These are phyloP conservation scores for Lissocephala sabroskyi DNA, from an alignment of 2,888 invertebrate species.

Conservation along the genomic window DNA sequence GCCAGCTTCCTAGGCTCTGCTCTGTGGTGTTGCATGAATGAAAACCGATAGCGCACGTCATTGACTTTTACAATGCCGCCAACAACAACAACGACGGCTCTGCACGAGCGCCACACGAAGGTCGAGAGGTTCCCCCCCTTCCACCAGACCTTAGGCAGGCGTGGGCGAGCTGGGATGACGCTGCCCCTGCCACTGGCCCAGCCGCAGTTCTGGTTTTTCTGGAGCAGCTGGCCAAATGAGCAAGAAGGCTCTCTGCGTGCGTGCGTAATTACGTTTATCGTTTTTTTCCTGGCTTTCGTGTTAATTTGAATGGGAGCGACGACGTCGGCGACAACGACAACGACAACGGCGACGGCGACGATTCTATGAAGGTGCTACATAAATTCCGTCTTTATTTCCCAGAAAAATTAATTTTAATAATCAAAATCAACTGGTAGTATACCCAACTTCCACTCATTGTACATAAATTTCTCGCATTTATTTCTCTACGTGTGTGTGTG, in stretches of 20 bases:
- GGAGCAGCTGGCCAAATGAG: too few species aligned
- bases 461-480: too few species aligned
- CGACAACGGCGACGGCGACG: constrained; percentile 5
- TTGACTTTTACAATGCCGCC: constrained; percentile 46
- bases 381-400: constrained; percentile 52
- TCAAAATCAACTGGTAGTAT: constrained; percentile 21
- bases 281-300: constrained; percentile 28
- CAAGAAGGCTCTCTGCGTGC: constrained; percentile 29
- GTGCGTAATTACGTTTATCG: constrained; percentile 51
- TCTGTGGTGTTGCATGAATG: constrained; percentile 43
- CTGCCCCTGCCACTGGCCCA: neutral
- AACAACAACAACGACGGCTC: constrained; percentile 16
- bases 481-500: too few species aligned
- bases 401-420: constrained; percentile 53
- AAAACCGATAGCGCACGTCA: constrained; percentile 61
- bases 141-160: too few species aligned
- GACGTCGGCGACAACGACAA: constrained; percentile 5
- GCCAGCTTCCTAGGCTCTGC: too few species aligned
- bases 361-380: constrained; percentile 45
- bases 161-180: neutral
- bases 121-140: neutral
- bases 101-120: constrained; percentile 5
- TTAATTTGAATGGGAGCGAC: constrained; percentile 32
- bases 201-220: constrained; percentile 1
- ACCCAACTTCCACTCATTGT: too few species aligned